Conservation (phyloP, 64 coral and sea anemone species). For the Exaiptasia diaphana region DNA sequence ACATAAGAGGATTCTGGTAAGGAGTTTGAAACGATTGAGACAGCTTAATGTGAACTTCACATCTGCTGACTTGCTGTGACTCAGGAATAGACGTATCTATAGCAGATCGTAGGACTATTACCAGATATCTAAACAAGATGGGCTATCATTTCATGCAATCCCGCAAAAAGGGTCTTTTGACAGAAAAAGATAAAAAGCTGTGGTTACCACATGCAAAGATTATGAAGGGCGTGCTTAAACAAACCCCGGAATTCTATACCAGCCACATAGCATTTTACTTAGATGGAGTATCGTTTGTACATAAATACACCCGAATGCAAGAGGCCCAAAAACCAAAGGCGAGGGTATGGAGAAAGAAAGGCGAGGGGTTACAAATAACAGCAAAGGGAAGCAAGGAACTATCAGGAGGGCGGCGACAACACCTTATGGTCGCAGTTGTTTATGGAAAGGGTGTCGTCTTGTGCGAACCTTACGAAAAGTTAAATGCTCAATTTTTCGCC, state of each 20-base stretch:
- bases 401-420: constrained; percentile 25
- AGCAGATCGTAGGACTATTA: constrained; percentile 36
- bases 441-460: constrained; percentile 35
- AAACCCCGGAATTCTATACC: constrained; percentile 21
- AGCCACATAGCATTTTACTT: constrained; percentile 39
- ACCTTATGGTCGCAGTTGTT: constrained; percentile 42
- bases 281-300: constrained; percentile 35
- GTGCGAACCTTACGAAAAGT: constrained; percentile 15
- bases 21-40: background rate
- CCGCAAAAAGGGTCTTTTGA: constrained; percentile 38
- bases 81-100: background rate
- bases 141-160: constrained; percentile 19
- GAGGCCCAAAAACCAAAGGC: background rate
- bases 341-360: background rate
- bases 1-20: background rate
- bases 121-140: constrained; percentile 19
- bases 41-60: constrained; percentile 25
- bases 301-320: constrained; percentile 1
- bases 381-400: constrained; percentile 39
- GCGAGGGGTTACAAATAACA: constrained; percentile 26
- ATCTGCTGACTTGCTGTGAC: background rate
- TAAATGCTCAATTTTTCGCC: constrained; percentile 33
- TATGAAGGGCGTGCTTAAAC: background rate
- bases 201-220: background rate
- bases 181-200: constrained; percentile 19